Evolutionary conservation across 2,888 invertebrate species (phyloP).

Genomic region (Autographa gamma): DNA sequence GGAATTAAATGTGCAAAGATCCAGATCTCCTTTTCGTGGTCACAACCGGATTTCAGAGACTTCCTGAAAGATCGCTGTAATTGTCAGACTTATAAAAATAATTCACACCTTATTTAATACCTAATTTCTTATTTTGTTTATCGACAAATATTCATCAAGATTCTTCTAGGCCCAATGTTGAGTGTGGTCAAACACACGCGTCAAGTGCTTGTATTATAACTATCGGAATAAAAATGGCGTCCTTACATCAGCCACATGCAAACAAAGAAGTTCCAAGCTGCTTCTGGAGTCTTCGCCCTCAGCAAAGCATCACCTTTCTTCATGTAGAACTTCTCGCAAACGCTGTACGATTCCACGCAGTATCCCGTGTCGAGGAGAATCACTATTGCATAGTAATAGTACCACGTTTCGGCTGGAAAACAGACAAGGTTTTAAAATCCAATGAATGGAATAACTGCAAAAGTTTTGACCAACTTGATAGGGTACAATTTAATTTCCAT

Average conservation of each 20-base stretch:
- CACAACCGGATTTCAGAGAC: too few relatives aligned
- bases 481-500: too few relatives aligned
- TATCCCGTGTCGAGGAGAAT: conserved; percentile 90
- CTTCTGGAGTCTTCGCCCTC: conserved; percentile 84
- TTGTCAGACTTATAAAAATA: too few relatives aligned
- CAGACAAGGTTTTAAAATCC: not conserved
- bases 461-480: too few relatives aligned
- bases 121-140: not conserved
- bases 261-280: conserved; percentile 87
- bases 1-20: too few relatives aligned
- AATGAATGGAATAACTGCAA: too few relatives aligned
- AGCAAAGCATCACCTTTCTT: conserved; percentile 84
- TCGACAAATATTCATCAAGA: not conserved
- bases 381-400: conserved; percentile 88
- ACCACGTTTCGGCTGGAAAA: conserved; percentile 87
- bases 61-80: too few relatives aligned
- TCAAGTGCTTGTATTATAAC: too few relatives aligned
- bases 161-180: too few relatives aligned
- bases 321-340: conserved; percentile 87
- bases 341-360: conserved; percentile 82
- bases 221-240: not conserved
- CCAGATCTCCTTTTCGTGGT: too few relatives aligned
- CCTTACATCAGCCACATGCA: conserved; percentile 90
- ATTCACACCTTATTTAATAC: too few relatives aligned
- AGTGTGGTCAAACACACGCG: too few relatives aligned